A percentile compares a stretch with the other conserved stretches of the same genome.
Evolutionary conservation across 2,797 vertebrate genomes (phyloP).

Genomic region (Macropus fuliginosus): DNA sequence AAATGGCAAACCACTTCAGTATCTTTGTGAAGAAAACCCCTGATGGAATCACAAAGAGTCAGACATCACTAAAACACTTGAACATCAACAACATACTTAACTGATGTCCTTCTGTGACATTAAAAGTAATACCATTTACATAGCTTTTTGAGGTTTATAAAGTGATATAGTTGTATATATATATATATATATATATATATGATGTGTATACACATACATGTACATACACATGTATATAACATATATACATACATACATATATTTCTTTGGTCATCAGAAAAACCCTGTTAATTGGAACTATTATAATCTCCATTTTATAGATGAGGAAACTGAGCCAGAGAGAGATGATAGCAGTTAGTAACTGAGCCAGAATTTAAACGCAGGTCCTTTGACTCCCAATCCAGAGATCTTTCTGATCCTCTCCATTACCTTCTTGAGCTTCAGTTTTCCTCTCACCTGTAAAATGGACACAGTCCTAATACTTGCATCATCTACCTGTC

Average conservation of each 20-base stretch:
- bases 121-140: not conserved
- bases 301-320: not conserved
- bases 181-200: not conserved
- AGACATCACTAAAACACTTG: not conserved
- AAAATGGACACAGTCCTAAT: not conserved
- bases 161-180: not conserved
- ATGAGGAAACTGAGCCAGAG: not conserved
- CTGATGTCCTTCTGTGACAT: not conserved
- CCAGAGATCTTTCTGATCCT: not conserved
- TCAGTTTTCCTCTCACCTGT: not conserved
- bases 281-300: not conserved
- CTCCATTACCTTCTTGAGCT: not conserved
- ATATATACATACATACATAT: not conserved
- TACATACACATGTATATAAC: not conserved
- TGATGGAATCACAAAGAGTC: not conserved
- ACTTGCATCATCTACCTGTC: not conserved
- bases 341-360: not conserved
- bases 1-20: not conserved
- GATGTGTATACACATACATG: too few relatives aligned
- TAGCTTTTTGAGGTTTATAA: not conserved
- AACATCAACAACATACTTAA: not conserved
- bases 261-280: not conserved
- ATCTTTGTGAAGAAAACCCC: not conserved
- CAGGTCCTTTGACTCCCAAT: not conserved
- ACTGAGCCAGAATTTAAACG: not conserved